Percentiles rank a stretch among this genome's conserved stretches.
Evolutionary conservation across 2,888 invertebrate species (phyloP).

Genomic region (Dastarcus helophoroides): DNA sequence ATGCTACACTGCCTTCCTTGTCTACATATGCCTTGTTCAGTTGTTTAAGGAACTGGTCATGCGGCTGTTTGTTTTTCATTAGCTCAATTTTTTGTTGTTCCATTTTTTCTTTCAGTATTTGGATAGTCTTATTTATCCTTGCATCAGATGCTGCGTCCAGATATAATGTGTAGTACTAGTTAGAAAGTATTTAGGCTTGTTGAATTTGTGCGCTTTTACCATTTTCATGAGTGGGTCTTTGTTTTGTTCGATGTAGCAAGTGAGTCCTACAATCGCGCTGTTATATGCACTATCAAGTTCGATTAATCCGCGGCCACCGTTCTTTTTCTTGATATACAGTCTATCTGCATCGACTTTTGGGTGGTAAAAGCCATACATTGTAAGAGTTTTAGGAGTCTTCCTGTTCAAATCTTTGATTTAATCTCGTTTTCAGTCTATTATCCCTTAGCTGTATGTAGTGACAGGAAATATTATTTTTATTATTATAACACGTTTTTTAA

Average conservation of each 20-base stretch:
- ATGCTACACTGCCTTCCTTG: slow-evolving; percentile 8
- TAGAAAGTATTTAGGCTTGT: no score
- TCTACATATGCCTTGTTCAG: slow-evolving; percentile 9
- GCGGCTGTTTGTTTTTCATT: slow-evolving; percentile 10
- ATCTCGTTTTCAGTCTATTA: slow-evolving; percentile 9
- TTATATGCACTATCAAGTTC: slow-evolving; percentile 5
- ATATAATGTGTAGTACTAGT: no score
- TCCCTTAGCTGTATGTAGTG: slow-evolving; percentile 9
- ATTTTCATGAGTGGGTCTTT: slow-evolving; percentile 5
- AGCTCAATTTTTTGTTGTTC: slow-evolving; percentile 1
- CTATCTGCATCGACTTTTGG: slow-evolving; percentile 9
- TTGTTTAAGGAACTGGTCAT: slow-evolving; percentile 9
- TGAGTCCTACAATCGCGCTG: slow-evolving; percentile 5
- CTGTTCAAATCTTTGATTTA: slow-evolving; percentile 11
- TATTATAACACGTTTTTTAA: no score
- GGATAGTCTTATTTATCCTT: neutral
- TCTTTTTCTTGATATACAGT: slow-evolving; percentile 8
- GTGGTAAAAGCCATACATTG: slow-evolving; percentile 8
- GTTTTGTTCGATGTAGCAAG: slow-evolving; percentile 3
- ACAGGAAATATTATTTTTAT: no score
- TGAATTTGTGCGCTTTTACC: slow-evolving; percentile 3
- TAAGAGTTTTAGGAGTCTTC: slow-evolving; percentile 8
- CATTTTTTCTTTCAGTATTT: slow-evolving; percentile 3
- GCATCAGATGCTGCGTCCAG: neutral
- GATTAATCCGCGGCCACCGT: slow-evolving; percentile 13